Percentiles rank a stretch among this genome's conserved stretches.
Evolutionary conservation across 2,113 vertebrate genomes (phyloP).

Genomic region (Pionites leucogaster): DNA sequence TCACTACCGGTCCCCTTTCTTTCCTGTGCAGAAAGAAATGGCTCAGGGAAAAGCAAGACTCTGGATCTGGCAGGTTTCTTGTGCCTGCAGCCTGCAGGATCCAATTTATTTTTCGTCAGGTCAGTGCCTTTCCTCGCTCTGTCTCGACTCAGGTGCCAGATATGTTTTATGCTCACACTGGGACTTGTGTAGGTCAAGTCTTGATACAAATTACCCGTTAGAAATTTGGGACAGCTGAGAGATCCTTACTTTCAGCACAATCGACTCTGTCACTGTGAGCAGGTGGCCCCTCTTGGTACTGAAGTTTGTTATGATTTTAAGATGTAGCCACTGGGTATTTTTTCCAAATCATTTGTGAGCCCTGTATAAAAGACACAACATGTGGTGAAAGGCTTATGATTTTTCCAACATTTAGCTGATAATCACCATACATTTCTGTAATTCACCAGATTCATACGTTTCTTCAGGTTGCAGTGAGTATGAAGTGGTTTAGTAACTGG

Average conservation of each 20-base stretch:
- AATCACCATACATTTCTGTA: neutral
- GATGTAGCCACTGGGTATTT: neutral
- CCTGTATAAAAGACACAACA: neutral
- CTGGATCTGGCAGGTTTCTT: neutral
- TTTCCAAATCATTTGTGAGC: neutral
- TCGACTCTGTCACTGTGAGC: neutral
- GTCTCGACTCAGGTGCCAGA: neutral
- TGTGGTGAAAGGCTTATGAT: neutral
- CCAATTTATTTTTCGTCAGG: neutral
- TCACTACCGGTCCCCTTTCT: neutral
- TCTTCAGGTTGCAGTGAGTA: neutral
- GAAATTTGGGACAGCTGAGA: neutral
- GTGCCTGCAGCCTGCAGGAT: neutral
- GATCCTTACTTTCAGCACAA: neutral
- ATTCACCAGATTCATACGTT: neutral
- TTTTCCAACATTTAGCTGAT: neutral
- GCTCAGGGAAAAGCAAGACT: neutral
- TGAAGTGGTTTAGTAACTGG: neutral
- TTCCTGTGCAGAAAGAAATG: neutral
- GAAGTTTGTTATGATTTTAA: neutral
- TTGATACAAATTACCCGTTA: neutral
- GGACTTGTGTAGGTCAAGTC: neutral
- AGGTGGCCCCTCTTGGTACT: neutral
- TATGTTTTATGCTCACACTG: neutral
- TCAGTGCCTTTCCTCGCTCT: neutral